Percentiles rank a stretch among this genome's conserved stretches.
These are phyloP conservation scores for Lithophane leautieri DNA, from an alignment of 2,888 invertebrate species.

Conservation along the genomic window DNA sequence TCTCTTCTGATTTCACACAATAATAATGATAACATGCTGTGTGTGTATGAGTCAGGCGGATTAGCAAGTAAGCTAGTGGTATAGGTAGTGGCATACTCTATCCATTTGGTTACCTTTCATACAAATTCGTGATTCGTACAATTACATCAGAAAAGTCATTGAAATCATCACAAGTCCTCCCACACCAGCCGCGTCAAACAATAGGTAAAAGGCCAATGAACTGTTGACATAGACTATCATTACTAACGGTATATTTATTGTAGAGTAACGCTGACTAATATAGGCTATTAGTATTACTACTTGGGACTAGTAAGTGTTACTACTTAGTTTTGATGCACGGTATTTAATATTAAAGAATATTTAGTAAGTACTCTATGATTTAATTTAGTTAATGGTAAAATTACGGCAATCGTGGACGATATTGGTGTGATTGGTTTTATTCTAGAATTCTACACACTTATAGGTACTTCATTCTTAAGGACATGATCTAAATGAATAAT, in stretches of 20 bases:
- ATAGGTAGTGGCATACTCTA: not conserved
- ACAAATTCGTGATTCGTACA: not conserved
- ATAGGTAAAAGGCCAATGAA: conserved; percentile 23
- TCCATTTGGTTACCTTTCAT: not conserved
- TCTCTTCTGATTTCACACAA: not conserved
- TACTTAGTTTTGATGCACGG: conserved; percentile 1
- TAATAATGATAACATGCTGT: not conserved
- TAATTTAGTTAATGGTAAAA: conserved; percentile 34
- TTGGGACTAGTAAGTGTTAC: not conserved
- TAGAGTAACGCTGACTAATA: conserved; percentile 1
- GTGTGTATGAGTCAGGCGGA: not conserved
- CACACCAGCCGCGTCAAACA: conserved; percentile 21
- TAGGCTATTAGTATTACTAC: not conserved
- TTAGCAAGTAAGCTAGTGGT: not conserved
- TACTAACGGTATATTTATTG: conserved; percentile 1
- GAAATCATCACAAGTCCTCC: not conserved
- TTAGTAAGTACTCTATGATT: not conserved
- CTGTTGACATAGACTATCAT: conserved; percentile 9
- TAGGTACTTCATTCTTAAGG: conserved; percentile 18
- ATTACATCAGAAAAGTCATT: conserved; percentile 5
- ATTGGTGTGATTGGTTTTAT: not conserved
- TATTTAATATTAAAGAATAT: not conserved
- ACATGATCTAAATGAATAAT: conserved; percentile 8
- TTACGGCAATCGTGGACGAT: not conserved
- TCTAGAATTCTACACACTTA: not conserved